phyloP scores from a whole-genome alignment of 2,797 vertebrate species.

The Setipinna tenuifilis region DNA sequence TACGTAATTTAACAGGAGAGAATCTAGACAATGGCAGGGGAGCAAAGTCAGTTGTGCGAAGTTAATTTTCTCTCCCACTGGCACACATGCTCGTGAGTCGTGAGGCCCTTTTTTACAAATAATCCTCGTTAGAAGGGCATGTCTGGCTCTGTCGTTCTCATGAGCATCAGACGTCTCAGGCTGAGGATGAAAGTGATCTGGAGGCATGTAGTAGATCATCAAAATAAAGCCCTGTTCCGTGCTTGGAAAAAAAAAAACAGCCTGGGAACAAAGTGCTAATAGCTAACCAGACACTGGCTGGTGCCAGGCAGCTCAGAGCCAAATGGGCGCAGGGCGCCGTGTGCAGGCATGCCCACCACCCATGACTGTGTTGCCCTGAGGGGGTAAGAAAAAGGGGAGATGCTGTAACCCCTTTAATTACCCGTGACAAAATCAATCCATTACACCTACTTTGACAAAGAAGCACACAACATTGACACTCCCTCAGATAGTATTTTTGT shows the following conservation, averaged over 20 bases:
- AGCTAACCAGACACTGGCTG: not conserved
- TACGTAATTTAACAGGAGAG: constrained; percentile 22
- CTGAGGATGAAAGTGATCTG: not conserved
- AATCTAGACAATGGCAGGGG: not conserved
- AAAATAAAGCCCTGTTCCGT: not conserved
- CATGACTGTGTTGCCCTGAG: not conserved
- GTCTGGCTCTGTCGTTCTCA: not conserved
- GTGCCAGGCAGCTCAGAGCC: not conserved
- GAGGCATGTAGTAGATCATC: constrained; percentile 7
- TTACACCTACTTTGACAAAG: not conserved
- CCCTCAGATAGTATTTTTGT: constrained; percentile 6
- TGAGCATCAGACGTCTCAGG: not conserved
- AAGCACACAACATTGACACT: not conserved
- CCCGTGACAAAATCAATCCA: not conserved
- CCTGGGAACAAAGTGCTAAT: not conserved
- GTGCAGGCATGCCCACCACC: not conserved
- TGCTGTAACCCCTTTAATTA: not conserved
- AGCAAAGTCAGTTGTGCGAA: not conserved
- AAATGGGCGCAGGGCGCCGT: not conserved
- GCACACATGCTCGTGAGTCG: not conserved
- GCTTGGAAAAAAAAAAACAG: not conserved
- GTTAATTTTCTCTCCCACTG: not conserved
- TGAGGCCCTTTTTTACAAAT: not conserved
- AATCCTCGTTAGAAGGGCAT: not conserved
- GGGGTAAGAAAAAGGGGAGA: not conserved